Conservation (phyloP, 2,113 vertebrate genomes). For the Nettapus auritus region DNA sequence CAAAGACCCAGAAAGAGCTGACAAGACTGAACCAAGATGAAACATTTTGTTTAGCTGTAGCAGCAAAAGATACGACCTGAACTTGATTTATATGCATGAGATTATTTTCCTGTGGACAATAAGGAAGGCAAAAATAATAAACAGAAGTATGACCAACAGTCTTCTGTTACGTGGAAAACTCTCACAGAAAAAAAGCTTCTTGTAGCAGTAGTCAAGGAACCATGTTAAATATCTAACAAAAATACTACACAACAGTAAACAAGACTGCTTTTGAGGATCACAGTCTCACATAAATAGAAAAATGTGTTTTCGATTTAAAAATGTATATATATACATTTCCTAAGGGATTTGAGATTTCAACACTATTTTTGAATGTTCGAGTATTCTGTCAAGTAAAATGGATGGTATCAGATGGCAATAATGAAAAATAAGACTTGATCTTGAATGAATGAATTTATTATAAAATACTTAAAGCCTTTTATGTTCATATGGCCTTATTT, state of each 20-base stretch:
- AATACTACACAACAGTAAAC: neutral
- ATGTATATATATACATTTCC: neutral
- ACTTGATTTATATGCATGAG: neutral
- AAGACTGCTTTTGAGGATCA: neutral
- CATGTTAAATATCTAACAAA: neutral
- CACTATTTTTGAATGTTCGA: neutral
- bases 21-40: neutral
- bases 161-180: neutral
- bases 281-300: neutral
- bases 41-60: neutral
- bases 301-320: neutral
- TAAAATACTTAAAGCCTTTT: neutral
- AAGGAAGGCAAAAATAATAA: neutral
- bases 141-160: neutral
- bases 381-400: neutral
- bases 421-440: neutral
- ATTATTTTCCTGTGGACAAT: neutral
- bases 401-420: neutral
- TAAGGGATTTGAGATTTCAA: neutral
- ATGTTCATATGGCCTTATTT: neutral
- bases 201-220: neutral
- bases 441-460: neutral
- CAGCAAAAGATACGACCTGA: neutral
- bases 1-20: neutral
- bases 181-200: neutral